phyloP scores from a whole-genome alignment of 2,888 invertebrate species.

The Athalia cordata region DNA sequence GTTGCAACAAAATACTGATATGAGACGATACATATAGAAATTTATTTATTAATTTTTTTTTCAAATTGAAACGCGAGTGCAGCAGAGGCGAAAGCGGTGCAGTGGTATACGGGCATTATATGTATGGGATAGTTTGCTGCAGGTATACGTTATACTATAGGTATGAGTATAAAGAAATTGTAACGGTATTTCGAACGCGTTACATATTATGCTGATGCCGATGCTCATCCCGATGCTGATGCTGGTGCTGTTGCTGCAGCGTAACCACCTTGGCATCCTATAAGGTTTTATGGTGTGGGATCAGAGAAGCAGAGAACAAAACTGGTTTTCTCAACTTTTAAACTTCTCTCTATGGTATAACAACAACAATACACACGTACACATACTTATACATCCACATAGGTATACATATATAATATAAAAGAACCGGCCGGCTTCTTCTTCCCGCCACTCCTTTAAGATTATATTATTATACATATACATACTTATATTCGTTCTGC shows the following conservation, averaged over 20 bases:
- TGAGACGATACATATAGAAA: too few species aligned
- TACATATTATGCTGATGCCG: neutral
- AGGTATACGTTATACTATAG: neutral
- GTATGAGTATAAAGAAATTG: constrained; percentile 2
- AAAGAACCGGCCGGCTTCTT: neutral
- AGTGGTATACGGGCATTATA: too few species aligned
- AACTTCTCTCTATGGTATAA: too few species aligned
- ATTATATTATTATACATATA: constrained; percentile 1
- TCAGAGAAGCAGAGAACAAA: neutral
- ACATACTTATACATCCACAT: too few species aligned
- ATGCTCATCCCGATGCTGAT: neutral
- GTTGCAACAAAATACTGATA: too few species aligned
- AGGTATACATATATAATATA: too few species aligned
- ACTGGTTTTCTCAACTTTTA: constrained; percentile 8
- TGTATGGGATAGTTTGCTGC: neutral
- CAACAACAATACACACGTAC: too few species aligned
- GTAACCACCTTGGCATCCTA: too few species aligned
- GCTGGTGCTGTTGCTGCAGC: neutral
- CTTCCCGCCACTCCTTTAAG: neutral
- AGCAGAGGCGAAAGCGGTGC: too few species aligned
- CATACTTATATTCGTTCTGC: neutral
- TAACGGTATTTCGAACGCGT: constrained; percentile 10
- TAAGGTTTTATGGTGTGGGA: too few species aligned
- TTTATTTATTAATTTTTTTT: too few species aligned
- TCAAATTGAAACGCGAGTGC: too few species aligned